These are phyloP conservation scores for Cataglyphis livida DNA, from an alignment of 2,888 invertebrate species.

Conservation along the genomic window DNA sequence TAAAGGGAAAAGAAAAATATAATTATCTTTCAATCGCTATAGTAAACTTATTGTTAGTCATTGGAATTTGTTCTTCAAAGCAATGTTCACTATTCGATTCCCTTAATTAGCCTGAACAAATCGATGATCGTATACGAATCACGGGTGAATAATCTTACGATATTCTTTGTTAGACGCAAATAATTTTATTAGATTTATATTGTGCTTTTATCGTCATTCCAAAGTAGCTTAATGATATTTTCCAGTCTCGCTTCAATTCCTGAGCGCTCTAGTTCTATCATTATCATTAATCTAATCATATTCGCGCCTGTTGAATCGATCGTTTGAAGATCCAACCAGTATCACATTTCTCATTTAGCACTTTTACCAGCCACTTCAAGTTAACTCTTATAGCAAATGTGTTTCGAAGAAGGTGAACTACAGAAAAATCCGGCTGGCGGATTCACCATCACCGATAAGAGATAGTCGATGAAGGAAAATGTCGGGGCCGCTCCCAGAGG, in stretches of 20 bases:
- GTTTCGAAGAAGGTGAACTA: conserved; percentile 4
- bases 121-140: neutral
- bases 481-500: conserved; percentile 30
- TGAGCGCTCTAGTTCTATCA: neutral
- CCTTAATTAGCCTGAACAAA: neutral
- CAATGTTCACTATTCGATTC: neutral
- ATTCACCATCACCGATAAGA: conserved; percentile 14
- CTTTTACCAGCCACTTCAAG: conserved; percentile 2
- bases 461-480: conserved; percentile 45
- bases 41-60: neutral
- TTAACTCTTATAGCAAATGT: neutral
- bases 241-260: neutral
- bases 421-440: neutral
- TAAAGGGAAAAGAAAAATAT: neutral
- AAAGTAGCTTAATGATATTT: neutral
- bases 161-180: neutral
- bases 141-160: neutral
- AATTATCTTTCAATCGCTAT: neutral
- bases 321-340: neutral
- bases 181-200: neutral
- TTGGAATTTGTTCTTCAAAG: neutral
- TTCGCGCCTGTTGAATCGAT: neutral
- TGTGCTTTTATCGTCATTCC: neutral
- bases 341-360: conserved; percentile 2
- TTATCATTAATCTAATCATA: neutral